Evolutionary conservation across 2,113 vertebrate species (phyloP).

Genomic region (Nothoprocta perdicaria): DNA sequence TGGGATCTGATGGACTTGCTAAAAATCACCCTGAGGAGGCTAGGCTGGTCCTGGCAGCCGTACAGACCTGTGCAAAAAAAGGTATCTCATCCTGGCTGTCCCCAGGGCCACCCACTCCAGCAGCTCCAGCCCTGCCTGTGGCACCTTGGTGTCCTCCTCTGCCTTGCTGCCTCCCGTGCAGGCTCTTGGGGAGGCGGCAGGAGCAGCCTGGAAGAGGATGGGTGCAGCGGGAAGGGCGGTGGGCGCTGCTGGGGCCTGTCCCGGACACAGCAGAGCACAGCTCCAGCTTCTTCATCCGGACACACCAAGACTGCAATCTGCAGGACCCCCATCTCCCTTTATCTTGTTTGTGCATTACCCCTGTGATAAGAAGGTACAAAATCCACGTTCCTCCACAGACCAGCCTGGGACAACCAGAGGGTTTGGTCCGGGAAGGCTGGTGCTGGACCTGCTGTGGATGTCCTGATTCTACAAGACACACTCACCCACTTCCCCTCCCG

Average conservation of each 20-base stretch:
- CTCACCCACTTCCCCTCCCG: background rate
- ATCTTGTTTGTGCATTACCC: background rate
- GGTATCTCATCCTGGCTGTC: background rate
- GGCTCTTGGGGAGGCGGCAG: background rate
- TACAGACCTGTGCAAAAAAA: too few relatives aligned
- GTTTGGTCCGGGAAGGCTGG: background rate
- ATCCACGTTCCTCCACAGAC: background rate
- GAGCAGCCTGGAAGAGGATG: background rate
- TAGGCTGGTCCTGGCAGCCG: background rate
- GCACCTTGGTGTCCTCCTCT: background rate
- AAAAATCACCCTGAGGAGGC: background rate
- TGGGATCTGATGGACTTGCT: background rate
- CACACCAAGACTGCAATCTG: background rate
- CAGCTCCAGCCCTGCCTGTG: background rate
- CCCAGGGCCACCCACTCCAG: too few relatives aligned
- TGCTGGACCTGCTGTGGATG: background rate
- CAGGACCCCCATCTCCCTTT: background rate
- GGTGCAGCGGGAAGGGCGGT: background rate
- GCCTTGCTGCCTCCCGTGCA: background rate
- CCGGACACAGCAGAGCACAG: background rate
- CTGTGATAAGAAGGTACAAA: background rate
- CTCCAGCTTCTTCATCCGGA: background rate
- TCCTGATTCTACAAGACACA: background rate
- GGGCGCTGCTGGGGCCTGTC: background rate
- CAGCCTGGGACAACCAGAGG: rapidly evolving